phyloP scores from a whole-genome alignment of 2,888 invertebrate genomes.

The Trilocha varians region DNA sequence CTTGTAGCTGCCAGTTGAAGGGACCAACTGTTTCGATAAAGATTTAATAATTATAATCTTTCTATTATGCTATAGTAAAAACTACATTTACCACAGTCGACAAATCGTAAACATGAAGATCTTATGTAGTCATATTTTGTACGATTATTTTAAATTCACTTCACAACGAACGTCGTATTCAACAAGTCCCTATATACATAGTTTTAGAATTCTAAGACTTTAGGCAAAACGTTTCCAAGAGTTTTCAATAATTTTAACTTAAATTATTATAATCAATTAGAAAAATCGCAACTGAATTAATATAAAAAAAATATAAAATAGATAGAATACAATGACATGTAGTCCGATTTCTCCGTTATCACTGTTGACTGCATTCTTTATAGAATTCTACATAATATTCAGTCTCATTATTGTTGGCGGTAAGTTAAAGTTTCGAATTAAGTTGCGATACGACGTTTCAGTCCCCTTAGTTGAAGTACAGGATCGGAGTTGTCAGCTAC shows the following conservation, averaged over 20 bases:
- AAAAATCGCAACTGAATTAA: slow-evolving; percentile 6
- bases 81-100: neutral
- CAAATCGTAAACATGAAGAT: slow-evolving; percentile 23
- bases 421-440: slow-evolving; percentile 53
- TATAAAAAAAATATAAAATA: slow-evolving; percentile 17
- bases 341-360: slow-evolving; percentile 26
- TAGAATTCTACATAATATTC: slow-evolving; percentile 64
- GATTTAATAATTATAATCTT: slow-evolving; percentile 7
- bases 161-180: neutral
- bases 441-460: slow-evolving; percentile 75
- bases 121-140: slow-evolving; percentile 70
- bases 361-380: slow-evolving; percentile 38
- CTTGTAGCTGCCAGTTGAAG: slow-evolving; percentile 63
- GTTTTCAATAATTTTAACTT: neutral
- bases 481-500: slow-evolving; percentile 76
- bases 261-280: neutral
- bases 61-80: slow-evolving; percentile 7
- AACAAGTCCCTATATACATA: neutral
- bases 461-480: slow-evolving; percentile 75
- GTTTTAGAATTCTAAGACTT: neutral
- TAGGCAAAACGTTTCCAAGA: neutral
- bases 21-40: slow-evolving; percentile 35
- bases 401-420: slow-evolving; percentile 69
- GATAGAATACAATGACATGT: slow-evolving; percentile 16
- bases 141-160: slow-evolving; percentile 41